Conservation (phyloP, 2,113 vertebrate species). For the Mustela nigripes region DNA sequence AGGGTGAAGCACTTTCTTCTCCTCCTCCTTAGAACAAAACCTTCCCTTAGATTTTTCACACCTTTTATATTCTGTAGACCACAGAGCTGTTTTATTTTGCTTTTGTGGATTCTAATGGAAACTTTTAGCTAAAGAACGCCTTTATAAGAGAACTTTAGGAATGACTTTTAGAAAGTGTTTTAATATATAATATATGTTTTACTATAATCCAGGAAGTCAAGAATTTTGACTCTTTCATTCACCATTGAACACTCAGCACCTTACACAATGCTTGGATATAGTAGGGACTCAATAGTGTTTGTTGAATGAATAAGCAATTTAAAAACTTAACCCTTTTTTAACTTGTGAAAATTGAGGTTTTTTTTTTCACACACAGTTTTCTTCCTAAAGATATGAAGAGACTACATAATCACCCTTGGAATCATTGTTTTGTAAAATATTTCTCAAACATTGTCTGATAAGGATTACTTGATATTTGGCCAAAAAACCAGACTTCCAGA, state of each 20-base stretch:
- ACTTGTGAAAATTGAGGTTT: slow-evolving; percentile 40
- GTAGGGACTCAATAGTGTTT: not conserved
- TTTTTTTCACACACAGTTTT: not conserved
- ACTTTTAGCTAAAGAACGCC: slow-evolving; percentile 26
- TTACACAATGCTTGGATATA: not conserved
- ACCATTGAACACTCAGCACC: not conserved
- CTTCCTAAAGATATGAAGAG: not conserved
- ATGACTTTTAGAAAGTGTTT: not conserved
- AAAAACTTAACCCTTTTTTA: not conserved
- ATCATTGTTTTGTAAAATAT: not conserved
- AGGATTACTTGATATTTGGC: not conserved
- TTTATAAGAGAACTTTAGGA: slow-evolving; percentile 8
- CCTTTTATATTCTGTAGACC: not conserved
- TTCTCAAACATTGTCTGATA: not conserved
- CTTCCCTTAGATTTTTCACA: not conserved
- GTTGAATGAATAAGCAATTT: not conserved
- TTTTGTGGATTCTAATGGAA: not conserved
- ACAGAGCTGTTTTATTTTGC: not conserved
- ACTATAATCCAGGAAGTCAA: not conserved
- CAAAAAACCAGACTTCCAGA: not conserved
- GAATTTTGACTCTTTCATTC: not conserved
- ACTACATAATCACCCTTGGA: not conserved
- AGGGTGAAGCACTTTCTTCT: not conserved
- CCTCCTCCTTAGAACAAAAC: not conserved
- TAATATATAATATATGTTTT: not conserved